phyloP scores from a whole-genome alignment of 2,888 invertebrate genomes.

The Cryptops parisi region DNA sequence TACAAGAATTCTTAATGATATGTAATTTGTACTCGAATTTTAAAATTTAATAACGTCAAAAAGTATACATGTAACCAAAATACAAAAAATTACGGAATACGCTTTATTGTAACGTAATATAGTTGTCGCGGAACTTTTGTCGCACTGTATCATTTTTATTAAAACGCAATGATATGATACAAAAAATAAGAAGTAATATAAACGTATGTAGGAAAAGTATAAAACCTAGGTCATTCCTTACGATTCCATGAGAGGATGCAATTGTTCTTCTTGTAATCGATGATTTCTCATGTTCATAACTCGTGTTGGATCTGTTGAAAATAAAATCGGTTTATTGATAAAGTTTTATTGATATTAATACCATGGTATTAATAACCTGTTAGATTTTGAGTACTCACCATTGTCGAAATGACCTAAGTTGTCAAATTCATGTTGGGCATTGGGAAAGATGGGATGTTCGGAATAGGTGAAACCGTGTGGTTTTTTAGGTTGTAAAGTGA shows the following conservation, averaged over 20 bases:
- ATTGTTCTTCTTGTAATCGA: conserved; percentile 6
- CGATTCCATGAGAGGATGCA: not conserved
- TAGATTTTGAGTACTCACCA: conserved; percentile 3
- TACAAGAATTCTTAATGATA: too few relatives aligned
- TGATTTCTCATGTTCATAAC: conserved; percentile 10
- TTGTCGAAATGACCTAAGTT: conserved; percentile 4
- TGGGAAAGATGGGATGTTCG: conserved; percentile 2
- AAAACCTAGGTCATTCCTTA: not conserved
- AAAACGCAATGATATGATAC: not conserved
- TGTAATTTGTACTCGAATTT: too few relatives aligned
- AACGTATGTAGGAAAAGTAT: too few relatives aligned
- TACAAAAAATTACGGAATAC: too few relatives aligned
- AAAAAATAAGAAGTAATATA: too few relatives aligned
- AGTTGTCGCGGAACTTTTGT: too few relatives aligned
- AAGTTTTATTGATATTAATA: too few relatives aligned
- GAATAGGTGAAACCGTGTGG: conserved; percentile 4
- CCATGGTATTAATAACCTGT: too few relatives aligned
- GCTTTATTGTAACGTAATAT: too few relatives aligned
- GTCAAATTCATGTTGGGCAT: conserved; percentile 4
- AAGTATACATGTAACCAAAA: too few relatives aligned
- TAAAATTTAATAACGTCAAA: too few relatives aligned
- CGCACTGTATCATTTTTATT: not conserved
- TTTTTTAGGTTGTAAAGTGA: conserved; percentile 3
- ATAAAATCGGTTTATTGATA: too few relatives aligned
- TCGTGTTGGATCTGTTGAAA: conserved; percentile 5